These are phyloP conservation scores for Copidosoma aretas DNA, from an alignment of 2,888 invertebrate genomes.

Conservation along the genomic window DNA sequence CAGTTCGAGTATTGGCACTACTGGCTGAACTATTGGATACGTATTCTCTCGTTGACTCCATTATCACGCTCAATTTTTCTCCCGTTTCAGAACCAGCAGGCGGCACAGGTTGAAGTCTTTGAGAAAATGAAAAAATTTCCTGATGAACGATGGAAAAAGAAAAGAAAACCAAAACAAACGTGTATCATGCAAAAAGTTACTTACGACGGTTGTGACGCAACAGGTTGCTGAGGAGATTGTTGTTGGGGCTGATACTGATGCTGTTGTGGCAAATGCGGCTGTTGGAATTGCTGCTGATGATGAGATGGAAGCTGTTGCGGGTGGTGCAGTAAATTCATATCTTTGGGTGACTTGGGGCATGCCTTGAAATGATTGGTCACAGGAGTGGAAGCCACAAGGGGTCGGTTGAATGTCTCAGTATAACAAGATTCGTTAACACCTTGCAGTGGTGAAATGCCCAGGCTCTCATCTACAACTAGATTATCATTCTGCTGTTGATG, in stretches of 20 bases:
- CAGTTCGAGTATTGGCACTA: constrained; percentile 51
- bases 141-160: too few relatives aligned
- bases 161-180: too few relatives aligned
- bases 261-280: constrained; percentile 23
- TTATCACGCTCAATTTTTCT: constrained; percentile 68
- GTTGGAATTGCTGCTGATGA: constrained; percentile 19
- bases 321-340: constrained; percentile 18
- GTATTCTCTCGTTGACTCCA: constrained; percentile 71
- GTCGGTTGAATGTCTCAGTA: constrained; percentile 55
- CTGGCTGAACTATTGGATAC: constrained; percentile 63
- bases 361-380: constrained; percentile 55
- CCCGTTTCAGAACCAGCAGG: constrained; percentile 42
- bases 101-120: constrained; percentile 44
- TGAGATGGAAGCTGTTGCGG: constrained; percentile 14
- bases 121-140: constrained; percentile 14
- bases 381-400: constrained; percentile 58
- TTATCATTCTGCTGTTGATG: constrained; percentile 51
- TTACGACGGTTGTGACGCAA: constrained; percentile 23
- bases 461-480: constrained; percentile 56
- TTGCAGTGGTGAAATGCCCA: constrained; percentile 53
- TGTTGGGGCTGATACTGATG: constrained; percentile 17
- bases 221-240: constrained; percentile 6
- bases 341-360: constrained; percentile 42
- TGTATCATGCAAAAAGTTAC: constrained; percentile 3
- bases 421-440: constrained; percentile 56